These are phyloP conservation scores for Grantiella picta DNA, from an alignment of 2,113 vertebrate species.

Conservation along the genomic window DNA sequence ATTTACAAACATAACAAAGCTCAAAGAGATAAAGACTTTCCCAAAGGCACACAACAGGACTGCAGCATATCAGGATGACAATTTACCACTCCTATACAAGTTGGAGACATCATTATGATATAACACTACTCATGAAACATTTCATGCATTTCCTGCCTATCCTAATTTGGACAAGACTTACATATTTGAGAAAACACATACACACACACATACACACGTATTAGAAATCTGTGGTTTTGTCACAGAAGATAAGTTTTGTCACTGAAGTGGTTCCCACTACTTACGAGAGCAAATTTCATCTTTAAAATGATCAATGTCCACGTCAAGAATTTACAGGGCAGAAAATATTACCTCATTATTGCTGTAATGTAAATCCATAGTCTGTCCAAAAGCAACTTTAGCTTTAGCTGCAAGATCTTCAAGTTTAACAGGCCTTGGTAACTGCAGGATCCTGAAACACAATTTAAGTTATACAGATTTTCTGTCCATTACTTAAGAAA, in stretches of 20 bases:
- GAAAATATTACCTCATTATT: constrained; percentile 90
- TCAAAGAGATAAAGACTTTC: not conserved
- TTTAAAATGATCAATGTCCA: not conserved
- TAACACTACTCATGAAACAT: not conserved
- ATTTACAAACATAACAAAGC: not conserved
- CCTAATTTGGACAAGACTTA: not conserved
- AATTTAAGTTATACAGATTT: constrained; percentile 18
- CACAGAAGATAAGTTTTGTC: not conserved
- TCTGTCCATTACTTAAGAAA: not conserved
- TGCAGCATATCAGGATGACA: not conserved
- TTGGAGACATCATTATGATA: not conserved
- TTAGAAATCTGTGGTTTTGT: not conserved
- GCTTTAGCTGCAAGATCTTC: constrained; percentile 91
- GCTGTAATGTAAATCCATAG: constrained; percentile 97
- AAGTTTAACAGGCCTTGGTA: constrained; percentile 90
- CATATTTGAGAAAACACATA: not conserved
- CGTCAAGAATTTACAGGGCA: not conserved
- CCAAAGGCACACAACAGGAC: not conserved
- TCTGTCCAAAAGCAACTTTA: constrained; percentile 93
- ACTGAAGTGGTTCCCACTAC: not conserved
- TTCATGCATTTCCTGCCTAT: not conserved
- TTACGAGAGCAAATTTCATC: not conserved
- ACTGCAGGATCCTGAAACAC: constrained; percentile 88
- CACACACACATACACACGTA: not conserved
- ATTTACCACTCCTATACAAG: not conserved